Evolutionary conservation across 2,113 vertebrate species (phyloP).

Genomic region (Dicerorhinus sumatrensis): DNA sequence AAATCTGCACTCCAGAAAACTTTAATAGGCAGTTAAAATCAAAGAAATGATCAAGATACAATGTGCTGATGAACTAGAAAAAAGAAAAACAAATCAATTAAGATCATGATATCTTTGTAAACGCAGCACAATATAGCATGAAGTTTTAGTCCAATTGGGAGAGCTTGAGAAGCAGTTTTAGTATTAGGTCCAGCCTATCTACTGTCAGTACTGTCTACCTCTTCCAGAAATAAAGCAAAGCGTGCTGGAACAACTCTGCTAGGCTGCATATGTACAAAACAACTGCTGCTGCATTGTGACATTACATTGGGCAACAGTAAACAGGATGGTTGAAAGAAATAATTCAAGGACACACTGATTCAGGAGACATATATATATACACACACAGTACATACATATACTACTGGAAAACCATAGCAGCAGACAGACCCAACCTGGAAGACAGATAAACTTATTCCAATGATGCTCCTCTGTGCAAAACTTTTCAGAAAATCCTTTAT

Average conservation of each 20-base stretch:
- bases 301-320: neutral
- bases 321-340: neutral
- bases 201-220: neutral
- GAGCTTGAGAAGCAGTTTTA: neutral
- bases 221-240: neutral
- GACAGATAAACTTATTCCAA: neutral
- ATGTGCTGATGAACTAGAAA: neutral
- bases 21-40: neutral
- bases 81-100: neutral
- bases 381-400: neutral
- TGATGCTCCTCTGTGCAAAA: neutral
- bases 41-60: neutral
- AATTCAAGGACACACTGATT: neutral
- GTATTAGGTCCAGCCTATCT: neutral
- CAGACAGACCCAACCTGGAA: neutral
- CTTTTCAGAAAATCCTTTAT: neutral
- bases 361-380: neutral
- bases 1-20: neutral
- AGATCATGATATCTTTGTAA: neutral
- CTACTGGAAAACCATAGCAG: neutral
- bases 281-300: neutral
- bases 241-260: neutral
- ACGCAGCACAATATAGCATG: neutral
- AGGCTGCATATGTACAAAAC: neutral
- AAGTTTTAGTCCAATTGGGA: neutral